Evolutionary conservation across 1,140 invertebrate species (phyloP).

Genomic region (Drosophila kohkoa): DNA sequence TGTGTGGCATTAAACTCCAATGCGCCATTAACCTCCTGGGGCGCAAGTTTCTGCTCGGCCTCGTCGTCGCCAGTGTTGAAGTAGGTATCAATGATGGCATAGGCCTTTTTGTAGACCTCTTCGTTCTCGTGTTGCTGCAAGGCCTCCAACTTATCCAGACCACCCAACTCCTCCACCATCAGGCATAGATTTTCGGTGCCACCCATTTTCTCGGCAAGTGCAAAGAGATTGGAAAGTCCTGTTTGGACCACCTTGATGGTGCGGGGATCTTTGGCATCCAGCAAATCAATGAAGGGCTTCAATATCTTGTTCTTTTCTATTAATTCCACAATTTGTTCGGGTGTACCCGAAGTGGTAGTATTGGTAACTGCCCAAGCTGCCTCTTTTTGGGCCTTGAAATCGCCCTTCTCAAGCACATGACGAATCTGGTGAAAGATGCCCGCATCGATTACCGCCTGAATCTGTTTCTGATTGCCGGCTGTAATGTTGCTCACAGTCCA

Average conservation of each 20-base stretch:
- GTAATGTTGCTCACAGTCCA: slow-evolving; percentile 99
- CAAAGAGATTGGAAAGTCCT: slow-evolving; percentile 93
- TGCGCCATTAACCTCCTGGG: slow-evolving; percentile 79
- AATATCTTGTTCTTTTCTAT: slow-evolving; percentile 93
- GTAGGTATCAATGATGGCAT: slow-evolving; percentile 93
- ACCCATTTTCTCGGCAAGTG: slow-evolving; percentile 88
- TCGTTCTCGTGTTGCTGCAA: slow-evolving; percentile 98
- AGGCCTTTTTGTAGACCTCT: slow-evolving; percentile 95
- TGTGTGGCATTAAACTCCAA: slow-evolving; percentile 77
- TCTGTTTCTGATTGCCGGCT: slow-evolving; percentile 97
- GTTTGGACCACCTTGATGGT: slow-evolving; percentile 94
- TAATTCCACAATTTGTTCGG: slow-evolving; percentile 93
- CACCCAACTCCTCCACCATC: slow-evolving; percentile 94
- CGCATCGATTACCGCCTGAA: slow-evolving; percentile 96
- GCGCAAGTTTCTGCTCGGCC: slow-evolving; percentile 81
- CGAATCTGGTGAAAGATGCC: slow-evolving; percentile 74
- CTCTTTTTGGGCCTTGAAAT: slow-evolving; percentile 99
- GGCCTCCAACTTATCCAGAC: slow-evolving; percentile 96
- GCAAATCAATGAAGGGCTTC: slow-evolving; percentile 93
- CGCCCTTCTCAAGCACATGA: slow-evolving; percentile 89
- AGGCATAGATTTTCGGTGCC: slow-evolving; percentile 91
- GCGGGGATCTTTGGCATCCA: slow-evolving; percentile 92
- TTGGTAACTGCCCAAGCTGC: slow-evolving; percentile 99
- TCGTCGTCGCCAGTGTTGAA: slow-evolving; percentile 88
- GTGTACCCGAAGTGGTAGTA: slow-evolving; percentile 96